A percentile compares a stretch with the other conserved stretches of the same genome.
phyloP scores from a whole-genome alignment of 2,797 vertebrate genomes.

The Coregonus ussuriensis region DNA sequence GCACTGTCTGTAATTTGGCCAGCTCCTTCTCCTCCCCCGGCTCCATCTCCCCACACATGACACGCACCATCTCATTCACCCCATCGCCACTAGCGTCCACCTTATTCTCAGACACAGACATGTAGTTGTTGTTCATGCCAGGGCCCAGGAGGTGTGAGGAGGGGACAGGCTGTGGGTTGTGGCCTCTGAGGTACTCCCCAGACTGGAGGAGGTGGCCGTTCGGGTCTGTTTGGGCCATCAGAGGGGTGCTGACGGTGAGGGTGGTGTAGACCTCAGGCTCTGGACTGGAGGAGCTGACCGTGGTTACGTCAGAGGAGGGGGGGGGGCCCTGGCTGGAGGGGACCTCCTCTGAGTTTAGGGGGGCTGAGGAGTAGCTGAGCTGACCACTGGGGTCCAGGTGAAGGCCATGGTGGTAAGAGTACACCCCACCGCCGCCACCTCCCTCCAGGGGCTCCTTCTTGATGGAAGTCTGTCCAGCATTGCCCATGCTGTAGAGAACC shows the following conservation, averaged over 20 bases:
- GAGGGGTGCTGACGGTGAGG: constrained; percentile 83
- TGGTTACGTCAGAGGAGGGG: constrained; percentile 53
- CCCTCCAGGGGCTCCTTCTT: constrained; percentile 96
- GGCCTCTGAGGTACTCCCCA: constrained; percentile 82
- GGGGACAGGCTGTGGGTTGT: constrained; percentile 66
- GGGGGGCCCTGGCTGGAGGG: constrained; percentile 77
- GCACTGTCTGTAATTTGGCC: constrained; percentile 96
- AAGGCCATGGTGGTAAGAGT: constrained; percentile 82
- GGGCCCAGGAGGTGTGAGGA: constrained; percentile 79
- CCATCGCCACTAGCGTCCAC: constrained; percentile 59
- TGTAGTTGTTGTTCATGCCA: constrained; percentile 82
- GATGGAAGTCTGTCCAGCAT: constrained; percentile 78
- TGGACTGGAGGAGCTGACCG: constrained; percentile 81
- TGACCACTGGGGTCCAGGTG: constrained; percentile 86
- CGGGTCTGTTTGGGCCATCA: constrained; percentile 83
- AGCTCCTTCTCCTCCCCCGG: constrained; percentile 86
- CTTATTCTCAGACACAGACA: constrained; percentile 84
- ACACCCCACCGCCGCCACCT: constrained; percentile 72
- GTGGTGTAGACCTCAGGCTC: constrained; percentile 90
- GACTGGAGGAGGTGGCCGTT: constrained; percentile 78
- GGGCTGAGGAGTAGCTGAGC: constrained; percentile 84
- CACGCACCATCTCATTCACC: constrained; percentile 85
- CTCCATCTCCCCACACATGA: constrained; percentile 91
- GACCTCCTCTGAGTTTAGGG: constrained; percentile 74
- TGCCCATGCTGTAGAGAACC: constrained; percentile 89